A percentile compares a stretch with the other conserved stretches of the same genome.
Conservation (phyloP, 2,888 invertebrate genomes). For the Drosophila engyochracea region DNA sequence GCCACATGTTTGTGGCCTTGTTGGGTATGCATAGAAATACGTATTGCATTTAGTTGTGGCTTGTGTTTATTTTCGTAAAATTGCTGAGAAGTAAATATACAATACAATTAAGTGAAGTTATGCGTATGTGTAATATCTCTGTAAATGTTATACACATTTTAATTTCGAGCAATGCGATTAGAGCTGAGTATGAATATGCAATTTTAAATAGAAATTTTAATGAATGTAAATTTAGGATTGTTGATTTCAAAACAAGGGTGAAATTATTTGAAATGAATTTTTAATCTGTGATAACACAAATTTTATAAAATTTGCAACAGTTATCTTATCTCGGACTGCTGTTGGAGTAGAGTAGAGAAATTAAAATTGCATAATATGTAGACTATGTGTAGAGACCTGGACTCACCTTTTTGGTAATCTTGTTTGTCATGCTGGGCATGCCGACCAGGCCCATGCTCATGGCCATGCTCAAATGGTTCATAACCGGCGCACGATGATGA, state of each 20-base stretch:
- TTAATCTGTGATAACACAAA: background rate
- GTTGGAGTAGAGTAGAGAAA: background rate
- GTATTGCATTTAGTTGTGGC: background rate
- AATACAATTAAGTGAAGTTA: background rate
- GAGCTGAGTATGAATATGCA: background rate
- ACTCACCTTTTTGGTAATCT: constrained; percentile 83
- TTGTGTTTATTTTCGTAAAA: background rate
- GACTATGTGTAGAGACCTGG: background rate
- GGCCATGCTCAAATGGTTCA: constrained; percentile 84
- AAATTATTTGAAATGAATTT: background rate
- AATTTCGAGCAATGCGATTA: background rate
- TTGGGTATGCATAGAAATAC: background rate
- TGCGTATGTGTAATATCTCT: background rate
- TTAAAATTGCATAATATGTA: constrained; percentile 1
- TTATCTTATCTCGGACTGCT: background rate
- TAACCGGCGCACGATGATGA: constrained; percentile 79
- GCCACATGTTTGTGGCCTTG: constrained; percentile 12
- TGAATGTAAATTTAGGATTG: background rate
- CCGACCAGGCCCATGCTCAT: constrained; percentile 84
- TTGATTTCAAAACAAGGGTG: background rate
- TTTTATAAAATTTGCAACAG: background rate
- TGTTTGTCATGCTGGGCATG: constrained; percentile 80
- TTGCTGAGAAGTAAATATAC: constrained; percentile 1
- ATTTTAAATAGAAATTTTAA: background rate
- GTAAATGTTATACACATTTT: background rate